Percentiles rank a stretch among this genome's conserved stretches.
Conservation (phyloP, 53 echinoderm and acorn worm genomes). For the Antedon mediterranea region DNA sequence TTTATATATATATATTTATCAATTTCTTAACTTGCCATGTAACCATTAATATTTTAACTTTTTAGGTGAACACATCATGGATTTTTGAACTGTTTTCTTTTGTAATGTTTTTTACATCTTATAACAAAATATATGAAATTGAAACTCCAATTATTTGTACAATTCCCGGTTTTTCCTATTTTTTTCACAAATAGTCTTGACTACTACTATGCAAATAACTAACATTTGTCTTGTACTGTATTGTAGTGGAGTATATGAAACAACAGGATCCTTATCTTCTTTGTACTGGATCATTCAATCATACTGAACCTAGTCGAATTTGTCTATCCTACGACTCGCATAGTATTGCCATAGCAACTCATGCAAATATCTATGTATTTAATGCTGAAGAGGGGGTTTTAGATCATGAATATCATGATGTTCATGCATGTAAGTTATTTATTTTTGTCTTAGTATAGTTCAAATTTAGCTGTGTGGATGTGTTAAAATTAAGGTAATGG, state of each 20-base stretch:
- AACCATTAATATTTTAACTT: too few species aligned
- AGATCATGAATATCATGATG: constrained; percentile 53
- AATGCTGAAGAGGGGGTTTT: constrained; percentile 36
- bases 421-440: constrained; percentile 51
- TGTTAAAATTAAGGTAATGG: too few species aligned
- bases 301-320: constrained; percentile 58
- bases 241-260: constrained; percentile 76
- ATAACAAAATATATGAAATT: too few species aligned
- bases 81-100: too few species aligned
- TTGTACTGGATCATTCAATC: constrained; percentile 58
- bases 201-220: background rate
- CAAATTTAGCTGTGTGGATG: too few species aligned
- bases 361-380: constrained; percentile 36
- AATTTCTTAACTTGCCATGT: too few species aligned
- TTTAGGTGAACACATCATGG: too few species aligned
- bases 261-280: constrained; percentile 89
- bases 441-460: too few species aligned
- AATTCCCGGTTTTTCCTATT: background rate
- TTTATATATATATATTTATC: too few species aligned
- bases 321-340: constrained; percentile 61
- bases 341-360: constrained; percentile 56
- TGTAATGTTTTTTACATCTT: too few species aligned
- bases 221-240: background rate
- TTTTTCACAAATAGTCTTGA: background rate
- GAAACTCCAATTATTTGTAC: too few species aligned